Conservation (phyloP, 2,888 invertebrate genomes). For the Conus canariensis region DNA sequence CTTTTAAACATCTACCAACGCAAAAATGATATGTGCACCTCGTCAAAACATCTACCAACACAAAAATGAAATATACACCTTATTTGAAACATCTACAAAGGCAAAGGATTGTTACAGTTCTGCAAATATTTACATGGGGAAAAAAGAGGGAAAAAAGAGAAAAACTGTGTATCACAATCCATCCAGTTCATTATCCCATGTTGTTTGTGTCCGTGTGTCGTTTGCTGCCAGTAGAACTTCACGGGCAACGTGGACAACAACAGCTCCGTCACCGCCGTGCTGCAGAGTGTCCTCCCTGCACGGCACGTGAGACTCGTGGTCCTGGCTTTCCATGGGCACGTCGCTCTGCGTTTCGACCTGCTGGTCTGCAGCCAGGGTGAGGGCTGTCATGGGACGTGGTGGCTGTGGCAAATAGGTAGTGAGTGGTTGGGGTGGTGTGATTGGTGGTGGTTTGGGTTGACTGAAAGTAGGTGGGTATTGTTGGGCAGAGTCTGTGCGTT, state of each 20-base stretch:
- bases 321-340: slow-evolving; percentile 50
- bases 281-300: slow-evolving; percentile 62
- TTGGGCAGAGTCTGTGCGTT: too few relatives aligned
- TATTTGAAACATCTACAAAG: too few relatives aligned
- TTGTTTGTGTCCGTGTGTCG: neutral
- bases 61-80: too few relatives aligned
- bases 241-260: slow-evolving; percentile 61
- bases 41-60: too few relatives aligned
- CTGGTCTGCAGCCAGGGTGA: slow-evolving; percentile 64
- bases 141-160: too few relatives aligned
- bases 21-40: too few relatives aligned
- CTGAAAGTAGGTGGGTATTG: neutral
- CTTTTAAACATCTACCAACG: too few relatives aligned
- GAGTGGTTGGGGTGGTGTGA: neutral
- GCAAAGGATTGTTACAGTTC: too few relatives aligned
- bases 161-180: too few relatives aligned
- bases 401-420: neutral
- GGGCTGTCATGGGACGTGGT: neutral
- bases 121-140: too few relatives aligned
- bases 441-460: neutral
- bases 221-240: slow-evolving; percentile 55
- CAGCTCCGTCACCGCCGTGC: slow-evolving; percentile 58
- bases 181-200: too few relatives aligned
- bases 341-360: slow-evolving; percentile 62
- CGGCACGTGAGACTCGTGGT: slow-evolving; percentile 57